Base-by-base conservation (phyloP, 2,113 vertebrate species). In the Anarhynchus alexandrinus region DNA sequence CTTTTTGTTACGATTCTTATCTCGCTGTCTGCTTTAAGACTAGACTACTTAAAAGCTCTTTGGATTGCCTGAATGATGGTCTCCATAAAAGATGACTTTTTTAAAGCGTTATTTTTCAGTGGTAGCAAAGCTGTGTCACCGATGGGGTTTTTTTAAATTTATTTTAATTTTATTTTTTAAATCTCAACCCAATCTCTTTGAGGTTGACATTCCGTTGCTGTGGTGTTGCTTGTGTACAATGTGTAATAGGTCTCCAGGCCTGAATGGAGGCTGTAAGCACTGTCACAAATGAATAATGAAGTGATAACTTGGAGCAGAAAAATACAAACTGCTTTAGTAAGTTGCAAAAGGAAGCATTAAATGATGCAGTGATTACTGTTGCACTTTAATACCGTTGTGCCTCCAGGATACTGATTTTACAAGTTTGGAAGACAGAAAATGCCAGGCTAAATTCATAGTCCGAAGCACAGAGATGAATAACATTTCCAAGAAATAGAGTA, bases 381-480 rank as follows among this genome's bases (percentile, higher is more conserved):
- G 69, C 47, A 65, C 62, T 96, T 90, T 65, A 69, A 64, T 74
- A 59, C 79, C 52, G 62, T 73, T 66, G 80, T 93, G 76, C n/a
- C 76, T 92, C 49, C 49, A 32, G 88, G 66, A 73, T 25, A 82
- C 27, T 3, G 1, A 34, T 84, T 88, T 88, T 90, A 74, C 64
- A 94, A 47, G 32, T 94, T 88, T 65, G 84, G n/a, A 82, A 94
- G 71, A 59, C 43, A 81, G 74, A 93, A 96, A 91, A 95, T 90
- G 87, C 59, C 61, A 91, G 47, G 62, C 69, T 91, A 87, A 88
- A 94, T 91, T 79, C 82, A 76, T 32, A 74, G 65, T 79, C 62
- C 47, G 70, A 70, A 86, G 49, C 78, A 29, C 4, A 45, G 52
- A 69, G 43, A 69, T 81, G 55, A 96, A 58, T n/a, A 96, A 94